A percentile compares a stretch with the other conserved stretches of the same genome.
phyloP scores from a whole-genome alignment of 1,140 invertebrate species.

The Nasonia longicornis region DNA sequence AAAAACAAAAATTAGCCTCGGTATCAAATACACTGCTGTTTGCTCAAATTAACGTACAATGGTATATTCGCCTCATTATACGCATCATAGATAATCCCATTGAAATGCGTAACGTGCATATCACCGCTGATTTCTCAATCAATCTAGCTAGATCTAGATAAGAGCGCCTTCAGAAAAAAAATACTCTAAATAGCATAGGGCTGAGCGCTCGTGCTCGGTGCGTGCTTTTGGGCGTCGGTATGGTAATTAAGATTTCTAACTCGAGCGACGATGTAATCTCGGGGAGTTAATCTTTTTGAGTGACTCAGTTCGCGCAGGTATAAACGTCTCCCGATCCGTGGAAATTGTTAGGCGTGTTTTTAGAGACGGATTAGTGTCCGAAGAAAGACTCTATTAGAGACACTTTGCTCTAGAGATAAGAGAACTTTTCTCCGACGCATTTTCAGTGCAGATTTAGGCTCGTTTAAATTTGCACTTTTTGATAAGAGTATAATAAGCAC shows the following conservation, averaged over 20 bases:
- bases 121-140: conserved; percentile 12
- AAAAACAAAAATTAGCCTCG: too few relatives aligned
- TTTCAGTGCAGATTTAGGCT: too few relatives aligned
- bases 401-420: too few relatives aligned
- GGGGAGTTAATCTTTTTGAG: background rate
- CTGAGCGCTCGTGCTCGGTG: background rate
- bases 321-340: background rate
- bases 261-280: background rate
- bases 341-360: too few relatives aligned
- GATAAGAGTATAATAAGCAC: too few relatives aligned
- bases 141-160: background rate
- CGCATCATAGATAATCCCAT: background rate
- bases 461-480: too few relatives aligned
- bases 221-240: background rate
- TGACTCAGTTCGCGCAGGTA: background rate
- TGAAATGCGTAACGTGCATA: background rate
- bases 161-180: background rate
- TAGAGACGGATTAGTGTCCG: too few relatives aligned
- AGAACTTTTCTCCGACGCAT: too few relatives aligned
- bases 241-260: conserved; percentile 24
- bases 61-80: too few relatives aligned
- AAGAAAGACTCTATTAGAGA: too few relatives aligned
- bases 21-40: too few relatives aligned
- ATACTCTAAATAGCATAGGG: background rate
- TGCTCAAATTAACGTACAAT: too few relatives aligned